Base-by-base conservation (phyloP, 2,797 vertebrate genomes). In the Acipenser ruthenus region DNA sequence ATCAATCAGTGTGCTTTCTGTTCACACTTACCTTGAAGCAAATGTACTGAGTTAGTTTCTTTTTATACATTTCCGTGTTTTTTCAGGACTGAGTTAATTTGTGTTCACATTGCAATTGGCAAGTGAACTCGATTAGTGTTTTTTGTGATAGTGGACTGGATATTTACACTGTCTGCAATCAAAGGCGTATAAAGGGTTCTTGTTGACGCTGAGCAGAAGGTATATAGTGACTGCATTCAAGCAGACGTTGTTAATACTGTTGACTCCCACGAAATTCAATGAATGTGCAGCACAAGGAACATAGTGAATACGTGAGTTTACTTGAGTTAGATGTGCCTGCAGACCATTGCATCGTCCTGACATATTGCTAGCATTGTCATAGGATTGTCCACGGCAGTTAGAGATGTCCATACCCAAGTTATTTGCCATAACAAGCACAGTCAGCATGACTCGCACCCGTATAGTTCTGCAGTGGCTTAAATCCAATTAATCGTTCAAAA, bases 291-390 rank as follows among this genome's bases (percentile, higher is more conserved):
- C 51, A 52, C 65, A 58, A 37, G 51, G 51, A 56, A 55, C 51
- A 12, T 49, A 47, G 11, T 47, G 49, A 63, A 49, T 47, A 15
- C 8, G 50, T 48, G 37, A 6, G 50, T 65, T 65, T 65, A 13
- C n/a, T 65, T 15, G 10, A 55, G n/a, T 53, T 52, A 66, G 65
- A 49, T 66, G 52, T 18, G 53, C 55, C 65, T 66, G 23, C n/a
- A 66, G 47, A 18, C 18, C 10, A 58, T 66, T 50, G 15, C 10
- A 58, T 59, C 53, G 1, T n/a, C 7, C 65, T 11, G 4, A 59
- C 49, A 58, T 58, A 58, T 12, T 66, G 65, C 37, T 37, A 37
- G 37, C 37, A 37, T 37, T 1, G 18, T 18, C 18, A 23, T 64
- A 50, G 7, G 6, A 66, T 66, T 60, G 15, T 66, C 7, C 10